Percentiles rank a stretch among this genome's conserved stretches.
Evolutionary conservation across 2,888 invertebrate genomes (phyloP).

Genomic region (Sarcophaga carnaria): DNA sequence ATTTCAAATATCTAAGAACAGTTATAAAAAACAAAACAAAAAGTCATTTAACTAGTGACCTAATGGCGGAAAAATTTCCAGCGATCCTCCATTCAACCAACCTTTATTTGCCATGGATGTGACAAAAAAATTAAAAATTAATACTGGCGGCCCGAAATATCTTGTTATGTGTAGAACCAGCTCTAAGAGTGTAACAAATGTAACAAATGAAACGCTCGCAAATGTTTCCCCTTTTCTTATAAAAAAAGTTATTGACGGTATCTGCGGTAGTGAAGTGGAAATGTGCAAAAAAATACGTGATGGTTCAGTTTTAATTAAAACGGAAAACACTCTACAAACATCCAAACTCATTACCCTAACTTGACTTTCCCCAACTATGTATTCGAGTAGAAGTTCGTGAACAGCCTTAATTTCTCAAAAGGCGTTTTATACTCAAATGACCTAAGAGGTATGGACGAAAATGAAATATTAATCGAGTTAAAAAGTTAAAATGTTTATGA

Average conservation of each 20-base stretch:
- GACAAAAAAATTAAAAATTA: not conserved
- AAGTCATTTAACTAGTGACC: not conserved
- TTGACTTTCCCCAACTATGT: constrained; percentile 2
- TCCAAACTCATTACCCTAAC: not conserved
- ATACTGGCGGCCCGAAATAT: not conserved
- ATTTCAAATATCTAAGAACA: not conserved
- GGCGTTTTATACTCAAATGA: constrained; percentile 24
- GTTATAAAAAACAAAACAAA: not conserved
- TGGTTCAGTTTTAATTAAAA: not conserved
- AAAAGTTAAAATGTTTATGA: not conserved
- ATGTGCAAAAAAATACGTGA: not conserved
- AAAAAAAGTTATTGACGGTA: not conserved
- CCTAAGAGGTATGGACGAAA: constrained; percentile 27
- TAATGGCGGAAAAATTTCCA: not conserved
- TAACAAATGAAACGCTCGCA: not conserved
- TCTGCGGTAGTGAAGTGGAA: not conserved
- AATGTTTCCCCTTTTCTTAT: not conserved
- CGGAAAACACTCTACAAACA: not conserved
- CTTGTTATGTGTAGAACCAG: not conserved
- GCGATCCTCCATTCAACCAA: not conserved
- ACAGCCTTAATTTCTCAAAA: constrained; percentile 21
- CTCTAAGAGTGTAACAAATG: not conserved
- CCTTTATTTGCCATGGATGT: not conserved
- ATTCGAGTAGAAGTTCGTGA: constrained; percentile 6
- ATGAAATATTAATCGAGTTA: not conserved